A percentile compares a stretch with the other conserved stretches of the same genome.
Evolutionary conservation across 2,797 vertebrate species (phyloP).

Genomic region (Caiman crocodilus): DNA sequence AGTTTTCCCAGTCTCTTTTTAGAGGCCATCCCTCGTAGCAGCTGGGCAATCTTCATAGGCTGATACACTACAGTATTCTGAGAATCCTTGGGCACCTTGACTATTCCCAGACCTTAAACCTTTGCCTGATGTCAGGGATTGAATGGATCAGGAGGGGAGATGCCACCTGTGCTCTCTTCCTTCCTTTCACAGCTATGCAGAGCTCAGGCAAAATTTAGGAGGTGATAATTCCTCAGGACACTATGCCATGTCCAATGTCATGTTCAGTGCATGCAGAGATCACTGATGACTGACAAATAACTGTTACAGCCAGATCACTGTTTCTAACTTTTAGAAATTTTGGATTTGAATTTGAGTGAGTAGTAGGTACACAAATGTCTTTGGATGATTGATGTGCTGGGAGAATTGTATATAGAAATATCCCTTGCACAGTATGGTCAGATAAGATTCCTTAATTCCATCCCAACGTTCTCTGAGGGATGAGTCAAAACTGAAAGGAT

Average conservation of each 20-base stretch:
- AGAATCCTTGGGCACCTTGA: not conserved
- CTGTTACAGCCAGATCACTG: not conserved
- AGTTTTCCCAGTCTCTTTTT: not conserved
- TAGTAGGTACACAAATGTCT: not conserved
- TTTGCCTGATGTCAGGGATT: not conserved
- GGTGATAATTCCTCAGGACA: not conserved
- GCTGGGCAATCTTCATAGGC: fast-evolving
- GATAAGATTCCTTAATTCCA: not conserved
- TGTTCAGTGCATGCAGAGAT: fast-evolving
- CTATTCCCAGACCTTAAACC: not conserved
- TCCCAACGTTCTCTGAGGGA: not conserved
- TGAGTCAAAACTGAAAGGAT: not conserved
- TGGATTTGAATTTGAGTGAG: not conserved
- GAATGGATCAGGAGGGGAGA: not conserved
- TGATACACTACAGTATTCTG: not conserved
- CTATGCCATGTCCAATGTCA: fast-evolving
- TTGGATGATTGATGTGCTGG: not conserved
- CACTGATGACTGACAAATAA: not conserved
- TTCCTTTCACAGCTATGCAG: not conserved
- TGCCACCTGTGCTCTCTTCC: not conserved
- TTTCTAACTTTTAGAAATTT: not conserved
- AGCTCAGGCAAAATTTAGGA: not conserved
- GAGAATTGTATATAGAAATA: not conserved
- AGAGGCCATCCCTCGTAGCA: not conserved
- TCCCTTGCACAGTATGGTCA: not conserved